Evolutionary conservation across 2,888 invertebrate genomes (phyloP).

Genomic region (Conops quadrifasciatus): DNA sequence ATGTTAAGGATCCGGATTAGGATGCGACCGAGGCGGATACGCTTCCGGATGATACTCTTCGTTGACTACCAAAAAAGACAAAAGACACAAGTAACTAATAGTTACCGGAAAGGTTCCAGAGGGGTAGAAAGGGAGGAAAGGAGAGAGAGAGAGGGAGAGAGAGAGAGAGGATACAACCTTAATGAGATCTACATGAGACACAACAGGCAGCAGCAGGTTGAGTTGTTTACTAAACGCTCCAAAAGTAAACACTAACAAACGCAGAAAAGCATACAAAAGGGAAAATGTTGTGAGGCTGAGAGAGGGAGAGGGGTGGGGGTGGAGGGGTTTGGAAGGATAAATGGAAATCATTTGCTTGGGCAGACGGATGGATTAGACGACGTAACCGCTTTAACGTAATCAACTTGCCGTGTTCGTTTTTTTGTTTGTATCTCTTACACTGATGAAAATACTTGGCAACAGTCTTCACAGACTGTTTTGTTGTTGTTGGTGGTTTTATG

Average conservation of each 20-base stretch:
- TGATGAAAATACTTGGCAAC: neutral
- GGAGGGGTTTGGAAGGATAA: neutral
- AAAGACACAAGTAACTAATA: neutral
- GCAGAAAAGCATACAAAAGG: neutral
- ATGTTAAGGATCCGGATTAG: neutral
- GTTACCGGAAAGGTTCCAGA: neutral
- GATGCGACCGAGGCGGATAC: neutral
- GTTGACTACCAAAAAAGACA: neutral
- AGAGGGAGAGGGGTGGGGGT: neutral
- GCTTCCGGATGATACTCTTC: neutral
- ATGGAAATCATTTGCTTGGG: neutral
- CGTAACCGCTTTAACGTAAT: neutral
- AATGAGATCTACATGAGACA: slow-evolving; percentile 30
- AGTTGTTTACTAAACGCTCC: slow-evolving; percentile 5
- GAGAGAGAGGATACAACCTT: slow-evolving; percentile 1
- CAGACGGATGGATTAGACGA: neutral
- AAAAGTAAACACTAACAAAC: slow-evolving; percentile 15
- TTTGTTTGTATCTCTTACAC: slow-evolving; percentile 28
- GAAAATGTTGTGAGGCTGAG: neutral
- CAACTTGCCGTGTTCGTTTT: slow-evolving; percentile 38
- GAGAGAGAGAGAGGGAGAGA: neutral
- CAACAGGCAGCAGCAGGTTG: neutral
- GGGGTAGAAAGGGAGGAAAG: neutral
- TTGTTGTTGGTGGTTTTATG: neutral
- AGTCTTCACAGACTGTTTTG: neutral